Evolutionary conservation across 2,113 vertebrate species (phyloP).

Genomic region (Melanotaenia duboulayi): DNA sequence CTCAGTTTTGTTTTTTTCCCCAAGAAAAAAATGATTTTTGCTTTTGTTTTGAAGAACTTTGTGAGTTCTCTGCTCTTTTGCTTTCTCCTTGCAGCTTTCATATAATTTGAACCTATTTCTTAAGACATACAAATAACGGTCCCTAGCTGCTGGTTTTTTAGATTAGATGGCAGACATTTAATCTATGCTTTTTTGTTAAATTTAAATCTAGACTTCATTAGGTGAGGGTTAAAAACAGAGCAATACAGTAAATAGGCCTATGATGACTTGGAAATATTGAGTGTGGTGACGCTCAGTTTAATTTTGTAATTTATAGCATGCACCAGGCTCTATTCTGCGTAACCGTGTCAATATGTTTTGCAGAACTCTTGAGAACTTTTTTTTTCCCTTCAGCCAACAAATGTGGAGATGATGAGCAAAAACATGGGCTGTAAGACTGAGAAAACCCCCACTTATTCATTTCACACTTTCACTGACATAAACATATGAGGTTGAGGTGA

Average conservation of each 20-base stretch:
- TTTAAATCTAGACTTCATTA: background rate
- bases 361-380: conserved; percentile 19
- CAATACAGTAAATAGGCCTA: background rate
- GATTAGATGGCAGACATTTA: background rate
- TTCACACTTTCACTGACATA: conserved; percentile 74
- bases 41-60: background rate
- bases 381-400: background rate
- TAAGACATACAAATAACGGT: no score
- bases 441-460: conserved; percentile 82
- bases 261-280: background rate
- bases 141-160: background rate
- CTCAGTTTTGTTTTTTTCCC: conserved; percentile 58
- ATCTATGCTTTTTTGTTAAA: background rate
- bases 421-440: conserved; percentile 30
- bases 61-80: no score
- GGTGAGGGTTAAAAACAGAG: background rate
- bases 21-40: conserved; percentile 56
- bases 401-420: conserved; percentile 50
- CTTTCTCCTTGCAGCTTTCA: no score
- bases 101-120: no score
- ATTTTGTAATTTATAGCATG: background rate
- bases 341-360: conserved; percentile 35
- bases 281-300: background rate
- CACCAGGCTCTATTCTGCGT: conserved; percentile 13
- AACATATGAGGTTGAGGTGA: conserved; percentile 59